These are phyloP conservation scores for Myanophis thanlyinensis DNA, from an alignment of 2,113 vertebrate genomes.

Conservation along the genomic window DNA sequence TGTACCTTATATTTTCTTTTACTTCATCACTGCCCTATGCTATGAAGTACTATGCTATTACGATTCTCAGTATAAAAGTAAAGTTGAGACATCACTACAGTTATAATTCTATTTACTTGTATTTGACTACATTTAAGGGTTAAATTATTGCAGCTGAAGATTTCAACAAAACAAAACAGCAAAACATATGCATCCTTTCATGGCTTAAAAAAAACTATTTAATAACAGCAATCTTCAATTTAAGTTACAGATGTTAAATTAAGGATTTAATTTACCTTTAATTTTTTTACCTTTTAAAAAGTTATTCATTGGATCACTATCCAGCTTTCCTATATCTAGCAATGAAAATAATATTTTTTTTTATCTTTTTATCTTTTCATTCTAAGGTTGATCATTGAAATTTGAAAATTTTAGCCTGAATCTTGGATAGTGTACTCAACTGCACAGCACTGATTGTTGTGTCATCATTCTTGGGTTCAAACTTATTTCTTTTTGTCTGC, in stretches of 20 bases:
- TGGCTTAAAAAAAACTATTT: conserved; percentile 14
- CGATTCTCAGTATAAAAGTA: neutral
- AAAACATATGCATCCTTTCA: neutral
- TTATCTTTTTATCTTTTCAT: conserved; percentile 12
- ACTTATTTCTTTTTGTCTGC: conserved; percentile 50
- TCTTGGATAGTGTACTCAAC: conserved; percentile 45
- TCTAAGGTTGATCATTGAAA: conserved; percentile 33
- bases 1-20: neutral
- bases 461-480: conserved; percentile 48
- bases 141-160: neutral
- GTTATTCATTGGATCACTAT: neutral
- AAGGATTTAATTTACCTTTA: too few species aligned
- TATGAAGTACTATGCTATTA: neutral
- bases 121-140: neutral
- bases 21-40: neutral
- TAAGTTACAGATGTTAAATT: neutral
- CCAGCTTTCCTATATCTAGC: conserved; percentile 14
- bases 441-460: conserved; percentile 41
- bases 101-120: neutral
- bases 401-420: conserved; percentile 52
- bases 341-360: conserved; percentile 23
- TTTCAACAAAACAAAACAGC: neutral
- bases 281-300: neutral
- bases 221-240: neutral
- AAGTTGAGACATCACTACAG: neutral